Conservation (phyloP, 2,888 invertebrate genomes). For the Tubulanus polymorphus region DNA sequence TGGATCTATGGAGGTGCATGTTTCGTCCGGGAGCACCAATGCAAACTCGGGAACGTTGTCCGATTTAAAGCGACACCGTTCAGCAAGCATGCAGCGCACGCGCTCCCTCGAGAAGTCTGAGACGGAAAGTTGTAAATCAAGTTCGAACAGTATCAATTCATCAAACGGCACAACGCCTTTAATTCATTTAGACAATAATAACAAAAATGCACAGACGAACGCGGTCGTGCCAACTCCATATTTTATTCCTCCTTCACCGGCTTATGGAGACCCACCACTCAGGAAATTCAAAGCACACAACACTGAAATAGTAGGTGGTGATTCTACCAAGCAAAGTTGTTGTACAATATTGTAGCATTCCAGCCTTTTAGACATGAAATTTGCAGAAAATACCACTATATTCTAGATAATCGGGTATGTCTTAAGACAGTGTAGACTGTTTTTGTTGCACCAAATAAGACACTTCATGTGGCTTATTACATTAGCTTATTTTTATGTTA, state of each 20-base stretch:
- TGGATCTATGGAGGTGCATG: neutral
- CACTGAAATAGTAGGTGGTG: conserved; percentile 31
- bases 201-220: neutral
- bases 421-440: too few relatives aligned
- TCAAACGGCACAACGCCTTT: neutral
- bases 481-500: too few relatives aligned
- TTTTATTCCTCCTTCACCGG: neutral
- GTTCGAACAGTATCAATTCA: neutral
- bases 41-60: neutral
- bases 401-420: too few relatives aligned
- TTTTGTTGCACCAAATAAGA: too few relatives aligned
- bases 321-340: conserved; percentile 35
- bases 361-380: too few relatives aligned
- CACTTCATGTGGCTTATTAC: too few relatives aligned
- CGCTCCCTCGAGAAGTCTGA: neutral
- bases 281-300: conserved; percentile 33
- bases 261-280: conserved; percentile 23
- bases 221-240: neutral
- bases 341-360: conserved; percentile 39
- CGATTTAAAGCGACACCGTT: neutral
- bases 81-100: neutral
- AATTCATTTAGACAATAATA: neutral
- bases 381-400: too few relatives aligned
- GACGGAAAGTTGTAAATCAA: neutral
- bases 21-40: neutral